Evolutionary conservation across 2,888 invertebrate genomes (phyloP).

Genomic region (Netelia melanura): DNA sequence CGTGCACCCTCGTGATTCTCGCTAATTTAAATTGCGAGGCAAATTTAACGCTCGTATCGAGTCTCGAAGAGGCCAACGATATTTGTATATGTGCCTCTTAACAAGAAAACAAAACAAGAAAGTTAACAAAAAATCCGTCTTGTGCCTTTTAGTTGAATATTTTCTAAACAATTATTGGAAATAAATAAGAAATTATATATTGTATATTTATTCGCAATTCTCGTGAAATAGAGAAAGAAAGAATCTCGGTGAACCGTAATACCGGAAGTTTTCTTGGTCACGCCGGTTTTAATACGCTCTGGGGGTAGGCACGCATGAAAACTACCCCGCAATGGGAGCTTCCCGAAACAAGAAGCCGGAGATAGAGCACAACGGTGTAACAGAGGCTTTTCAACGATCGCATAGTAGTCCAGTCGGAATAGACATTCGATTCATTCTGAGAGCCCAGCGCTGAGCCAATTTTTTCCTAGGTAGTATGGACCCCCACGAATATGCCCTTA

Average conservation of each 20-base stretch:
- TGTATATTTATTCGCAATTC: background rate
- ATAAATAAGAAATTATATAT: too few species aligned
- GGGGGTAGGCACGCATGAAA: slow-evolving; percentile 37
- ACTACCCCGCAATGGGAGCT: slow-evolving; percentile 55
- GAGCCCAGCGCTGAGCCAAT: too few species aligned
- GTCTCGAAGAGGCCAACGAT: background rate
- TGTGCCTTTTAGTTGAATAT: too few species aligned
- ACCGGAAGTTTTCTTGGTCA: slow-evolving; percentile 32
- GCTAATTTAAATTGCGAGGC: slow-evolving; percentile 68
- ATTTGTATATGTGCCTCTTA: background rate
- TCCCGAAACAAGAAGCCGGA: slow-evolving; percentile 24
- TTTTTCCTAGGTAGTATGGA: too few species aligned
- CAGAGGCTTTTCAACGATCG: slow-evolving; percentile 48
- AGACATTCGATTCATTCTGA: too few species aligned
- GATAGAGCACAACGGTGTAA: slow-evolving; percentile 1
- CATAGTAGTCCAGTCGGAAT: too few species aligned
- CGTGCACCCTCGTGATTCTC: background rate
- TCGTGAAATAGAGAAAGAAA: slow-evolving; percentile 27
- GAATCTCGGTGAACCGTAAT: slow-evolving; percentile 2
- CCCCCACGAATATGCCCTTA: too few species aligned
- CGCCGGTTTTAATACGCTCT: slow-evolving; percentile 32
- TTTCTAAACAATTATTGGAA: too few species aligned
- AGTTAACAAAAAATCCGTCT: background rate
- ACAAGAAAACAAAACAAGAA: background rate
- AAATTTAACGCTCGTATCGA: slow-evolving; percentile 22